phyloP scores from a whole-genome alignment of 2,888 invertebrate species.

The Trichacis sp. region DNA sequence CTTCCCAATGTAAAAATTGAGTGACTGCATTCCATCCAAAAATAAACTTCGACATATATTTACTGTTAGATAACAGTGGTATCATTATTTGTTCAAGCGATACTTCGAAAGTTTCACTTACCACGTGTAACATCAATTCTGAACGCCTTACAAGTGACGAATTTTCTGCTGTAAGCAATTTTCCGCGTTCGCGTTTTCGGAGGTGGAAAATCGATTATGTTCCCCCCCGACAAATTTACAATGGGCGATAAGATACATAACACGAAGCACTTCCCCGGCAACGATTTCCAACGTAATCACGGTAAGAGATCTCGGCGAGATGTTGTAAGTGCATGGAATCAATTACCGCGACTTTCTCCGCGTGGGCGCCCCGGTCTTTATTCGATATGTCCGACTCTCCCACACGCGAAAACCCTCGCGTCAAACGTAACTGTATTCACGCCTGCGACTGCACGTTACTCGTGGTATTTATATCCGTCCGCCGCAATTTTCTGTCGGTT shows the following conservation, averaged over 20 bases:
- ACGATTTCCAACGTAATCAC: conserved; percentile 45
- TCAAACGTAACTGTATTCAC: conserved; percentile 13
- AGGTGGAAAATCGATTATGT: conserved; percentile 17
- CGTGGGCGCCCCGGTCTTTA: conserved; percentile 60
- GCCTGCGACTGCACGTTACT: conserved; percentile 12
- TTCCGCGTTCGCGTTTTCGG: background rate
- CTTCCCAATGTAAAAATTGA: no score
- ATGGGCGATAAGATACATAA: conserved; percentile 9
- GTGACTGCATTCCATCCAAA: no score
- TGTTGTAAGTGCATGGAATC: conserved; percentile 60
- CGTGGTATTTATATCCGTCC: conserved; percentile 25
- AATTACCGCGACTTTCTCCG: conserved; percentile 65
- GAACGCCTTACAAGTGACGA: no score
- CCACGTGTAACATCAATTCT: no score
- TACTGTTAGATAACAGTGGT: no score
- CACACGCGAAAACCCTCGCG: conserved; percentile 34
- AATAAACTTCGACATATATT: no score
- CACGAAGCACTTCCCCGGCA: conserved; percentile 1
- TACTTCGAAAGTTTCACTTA: no score
- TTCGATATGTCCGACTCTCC: conserved; percentile 55
- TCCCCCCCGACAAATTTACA: conserved; percentile 25
- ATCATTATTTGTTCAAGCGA: no score
- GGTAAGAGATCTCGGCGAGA: conserved; percentile 52
- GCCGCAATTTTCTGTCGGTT: conserved; percentile 17
- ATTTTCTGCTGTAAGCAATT: no score